Base-by-base conservation (phyloP, 1,140 invertebrate genomes). In the Metopolophium dirhodum region DNA sequence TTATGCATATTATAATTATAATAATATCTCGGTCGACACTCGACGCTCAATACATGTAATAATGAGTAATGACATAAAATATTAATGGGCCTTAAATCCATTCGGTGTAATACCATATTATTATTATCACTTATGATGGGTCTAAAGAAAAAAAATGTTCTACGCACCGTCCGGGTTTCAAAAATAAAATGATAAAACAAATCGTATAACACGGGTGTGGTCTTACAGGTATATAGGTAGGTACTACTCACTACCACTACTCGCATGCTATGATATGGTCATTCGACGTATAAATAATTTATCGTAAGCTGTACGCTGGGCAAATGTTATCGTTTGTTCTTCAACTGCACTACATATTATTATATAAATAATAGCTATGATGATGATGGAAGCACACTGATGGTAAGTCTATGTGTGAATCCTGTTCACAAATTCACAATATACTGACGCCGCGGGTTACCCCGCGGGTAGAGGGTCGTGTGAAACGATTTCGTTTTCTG, bases 311-410 rank as follows among this genome's bases (percentile, higher is more conserved):
- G 0, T 77, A 35, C 14, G 14, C 11, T 35, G 45, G n/a, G 4
- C 8, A 86, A 87, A 30, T 47, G 14, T 18, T 49, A 47, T 87
- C n/a, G 20, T 49, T 88, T 30, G 6, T 30, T 88, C 22, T 88
- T 22, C 30, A n/a, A 88, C 11, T 8, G 47, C 47, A 88, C 85
- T 86, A 86, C 9, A 47, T 41, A 41, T 41, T 41, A 41, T 41
- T 41, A 41, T 41, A 41, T 41, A 41, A 41, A 41, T 88, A 35
- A 30, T 57, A 89, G 87, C 51, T 89, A 41, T 68, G 54, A 90
- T 45, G 54, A 90, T 90, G 89, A 90, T 90, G 54, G 54, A 61
- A 61, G 54, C 54, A 90, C 89, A 90, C 88, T 90, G 88, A 90
- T 90, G 88, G 54, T 57, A 41, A 89, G 37, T 37, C 47, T 90